Conservation (phyloP, 2,888 invertebrate species). For the Lamellibrachia satsuma region DNA sequence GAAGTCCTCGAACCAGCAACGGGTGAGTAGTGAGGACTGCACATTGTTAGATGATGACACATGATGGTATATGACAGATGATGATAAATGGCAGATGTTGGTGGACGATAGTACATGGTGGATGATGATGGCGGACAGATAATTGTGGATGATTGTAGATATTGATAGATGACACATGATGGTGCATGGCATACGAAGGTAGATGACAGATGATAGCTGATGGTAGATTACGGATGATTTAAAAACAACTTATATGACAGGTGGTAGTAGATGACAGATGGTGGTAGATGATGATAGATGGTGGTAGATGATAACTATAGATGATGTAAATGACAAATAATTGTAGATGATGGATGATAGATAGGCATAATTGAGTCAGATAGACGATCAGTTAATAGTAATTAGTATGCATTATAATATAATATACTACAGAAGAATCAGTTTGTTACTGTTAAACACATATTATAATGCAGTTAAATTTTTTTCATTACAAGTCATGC, state of each 20-base stretch:
- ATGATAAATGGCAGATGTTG: neutral
- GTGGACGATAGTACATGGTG: neutral
- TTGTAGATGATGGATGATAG: too few species aligned
- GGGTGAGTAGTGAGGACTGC: conserved; percentile 50
- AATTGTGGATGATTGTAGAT: too few species aligned
- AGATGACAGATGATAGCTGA: neutral
- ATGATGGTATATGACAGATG: neutral
- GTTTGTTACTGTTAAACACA: too few species aligned
- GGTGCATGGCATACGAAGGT: neutral
- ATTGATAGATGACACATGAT: too few species aligned
- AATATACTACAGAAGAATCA: too few species aligned
- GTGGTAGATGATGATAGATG: neutral
- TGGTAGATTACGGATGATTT: neutral
- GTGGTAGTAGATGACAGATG: neutral
- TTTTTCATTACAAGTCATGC: too few species aligned
- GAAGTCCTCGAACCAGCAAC: conserved; percentile 57
- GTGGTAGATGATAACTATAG: neutral
- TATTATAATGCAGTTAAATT: too few species aligned
- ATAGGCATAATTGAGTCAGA: too few species aligned
- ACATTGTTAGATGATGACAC: neutral
- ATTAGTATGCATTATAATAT: too few species aligned
- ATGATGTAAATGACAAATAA: neutral
- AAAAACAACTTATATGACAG: neutral
- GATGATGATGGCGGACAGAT: neutral
- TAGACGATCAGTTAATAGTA: too few species aligned